A percentile compares a stretch with the other conserved stretches of the same genome.
Evolutionary conservation across 2,113 vertebrate genomes (phyloP).

Genomic region (Rhagologus leucostigma): DNA sequence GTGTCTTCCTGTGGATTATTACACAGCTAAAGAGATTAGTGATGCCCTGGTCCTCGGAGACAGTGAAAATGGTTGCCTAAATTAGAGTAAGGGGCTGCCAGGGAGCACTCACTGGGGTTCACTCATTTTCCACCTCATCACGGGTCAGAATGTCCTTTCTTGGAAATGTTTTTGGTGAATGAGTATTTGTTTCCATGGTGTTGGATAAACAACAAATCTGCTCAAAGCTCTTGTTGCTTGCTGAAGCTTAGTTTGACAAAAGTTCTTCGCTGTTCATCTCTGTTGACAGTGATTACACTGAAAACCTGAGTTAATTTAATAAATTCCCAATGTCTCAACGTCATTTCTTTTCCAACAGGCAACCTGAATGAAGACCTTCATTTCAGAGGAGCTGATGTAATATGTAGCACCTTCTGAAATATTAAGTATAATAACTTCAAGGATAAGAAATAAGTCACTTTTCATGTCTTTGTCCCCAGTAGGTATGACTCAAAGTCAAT

Average conservation of each 20-base stretch:
- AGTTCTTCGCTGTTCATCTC: background rate
- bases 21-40: background rate
- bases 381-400: slow-evolving; percentile 29
- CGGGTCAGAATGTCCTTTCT: background rate
- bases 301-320: slow-evolving; percentile 46
- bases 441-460: slow-evolving; percentile 7
- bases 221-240: background rate
- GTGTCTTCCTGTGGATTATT: background rate
- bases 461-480: slow-evolving; percentile 1
- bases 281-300: background rate
- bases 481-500: slow-evolving; percentile 10
- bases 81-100: background rate
- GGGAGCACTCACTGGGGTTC: background rate
- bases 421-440: slow-evolving; percentile 29
- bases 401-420: slow-evolving; percentile 15
- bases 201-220: background rate
- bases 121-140: background rate
- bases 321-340: slow-evolving; percentile 16
- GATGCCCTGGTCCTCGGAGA: background rate
- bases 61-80: slow-evolving; percentile 10
- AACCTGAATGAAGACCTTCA: background rate
- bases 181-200: slow-evolving; percentile 22
- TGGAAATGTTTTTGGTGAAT: background rate
- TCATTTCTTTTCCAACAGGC: slow-evolving; percentile 10
- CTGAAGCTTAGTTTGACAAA: slow-evolving; percentile 8